Evolutionary conservation across 2,113 vertebrate species (phyloP).

Genomic region (Phaethornis superciliosus): DNA sequence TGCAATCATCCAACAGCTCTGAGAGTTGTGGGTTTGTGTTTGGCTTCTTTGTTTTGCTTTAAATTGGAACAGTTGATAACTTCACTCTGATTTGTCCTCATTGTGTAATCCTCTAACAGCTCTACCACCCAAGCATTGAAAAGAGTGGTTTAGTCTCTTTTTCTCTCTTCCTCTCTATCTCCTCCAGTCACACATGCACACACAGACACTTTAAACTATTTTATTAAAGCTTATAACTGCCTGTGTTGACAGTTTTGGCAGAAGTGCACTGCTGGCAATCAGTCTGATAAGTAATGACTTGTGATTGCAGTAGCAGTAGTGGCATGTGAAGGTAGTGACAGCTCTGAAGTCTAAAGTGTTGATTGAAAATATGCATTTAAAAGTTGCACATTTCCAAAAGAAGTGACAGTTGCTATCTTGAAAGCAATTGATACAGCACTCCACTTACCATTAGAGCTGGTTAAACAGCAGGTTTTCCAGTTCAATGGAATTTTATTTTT

Average conservation of each 20-base stretch:
- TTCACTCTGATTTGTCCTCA: not conserved
- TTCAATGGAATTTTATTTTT: not conserved
- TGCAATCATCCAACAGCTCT: not conserved
- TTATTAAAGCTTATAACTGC: slow-evolving; percentile 7
- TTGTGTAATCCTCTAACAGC: not conserved
- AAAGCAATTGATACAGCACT: slow-evolving; percentile 1
- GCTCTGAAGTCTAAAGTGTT: not conserved
- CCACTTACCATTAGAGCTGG: not conserved
- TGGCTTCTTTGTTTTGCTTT: not conserved
- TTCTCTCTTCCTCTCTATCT: not conserved
- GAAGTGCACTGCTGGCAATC: not conserved
- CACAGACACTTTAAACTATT: not conserved
- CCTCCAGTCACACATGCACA: not conserved
- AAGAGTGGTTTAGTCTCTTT: not conserved
- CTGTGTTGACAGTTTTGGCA: not conserved
- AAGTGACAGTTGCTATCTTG: not conserved
- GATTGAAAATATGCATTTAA: slow-evolving; percentile 13
- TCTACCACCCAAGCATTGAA: not conserved
- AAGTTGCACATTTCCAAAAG: slow-evolving; percentile 13
- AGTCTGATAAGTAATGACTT: slow-evolving; percentile 19
- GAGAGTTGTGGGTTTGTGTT: no score
- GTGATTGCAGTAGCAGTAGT: not conserved
- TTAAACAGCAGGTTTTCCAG: not conserved
- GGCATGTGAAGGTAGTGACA: not conserved
- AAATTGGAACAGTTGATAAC: not conserved